Evolutionary conservation across 2,113 vertebrate species (phyloP), one percentile per base, ranked within the genome.

Genomic region (Puffinus mauretanicus): DNA sequence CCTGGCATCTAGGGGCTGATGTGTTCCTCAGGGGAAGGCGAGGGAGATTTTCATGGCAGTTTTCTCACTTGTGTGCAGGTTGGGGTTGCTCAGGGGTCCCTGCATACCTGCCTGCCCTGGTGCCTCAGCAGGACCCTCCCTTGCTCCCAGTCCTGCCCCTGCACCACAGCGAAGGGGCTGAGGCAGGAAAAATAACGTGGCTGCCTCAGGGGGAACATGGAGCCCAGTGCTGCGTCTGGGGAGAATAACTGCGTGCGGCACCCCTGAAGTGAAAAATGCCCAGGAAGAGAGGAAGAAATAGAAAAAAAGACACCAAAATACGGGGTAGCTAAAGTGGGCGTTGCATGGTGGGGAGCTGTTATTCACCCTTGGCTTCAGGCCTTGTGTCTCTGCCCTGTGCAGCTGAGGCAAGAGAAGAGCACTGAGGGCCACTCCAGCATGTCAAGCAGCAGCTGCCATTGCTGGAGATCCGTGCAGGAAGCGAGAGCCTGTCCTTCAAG

Each of bases 11-110:
- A 4, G 22, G 61, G n/a, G 13, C 69, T 40, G 40, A 0, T 54
- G 25, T 47, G 46, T 47, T 25, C 47, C 57, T 64, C 62, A 32
- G 52, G 17, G 34, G 13, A 76, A 71, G 19, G 25, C 0, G 0
- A 90, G 17, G 49, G 38, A 60, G 18, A 52, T 73, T 80, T 69
- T 65, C 18, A 21, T 40, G 34, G 26, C 65, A 34, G 20, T 32
- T 88, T 47, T n/a, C 26, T 60, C 0, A 1, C 4, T 72, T 0
- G 0, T 24, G 0, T 27, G 22, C 0, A 1, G 1, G 0, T 19
- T 65, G 58, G 46, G 18, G 7, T 38, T 64, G n/a, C 67, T 80
- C 12, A 25, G 13, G 40, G 4, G 16, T 80, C 44, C 7, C 13
- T 72, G 38, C 24, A 36, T 16, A 7, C 7, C 44, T 57, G 44